A percentile compares a stretch with the other conserved stretches of the same genome.
phyloP scores from a whole-genome alignment of 2,797 vertebrate species.

The Gymnocypris eckloni region DNA sequence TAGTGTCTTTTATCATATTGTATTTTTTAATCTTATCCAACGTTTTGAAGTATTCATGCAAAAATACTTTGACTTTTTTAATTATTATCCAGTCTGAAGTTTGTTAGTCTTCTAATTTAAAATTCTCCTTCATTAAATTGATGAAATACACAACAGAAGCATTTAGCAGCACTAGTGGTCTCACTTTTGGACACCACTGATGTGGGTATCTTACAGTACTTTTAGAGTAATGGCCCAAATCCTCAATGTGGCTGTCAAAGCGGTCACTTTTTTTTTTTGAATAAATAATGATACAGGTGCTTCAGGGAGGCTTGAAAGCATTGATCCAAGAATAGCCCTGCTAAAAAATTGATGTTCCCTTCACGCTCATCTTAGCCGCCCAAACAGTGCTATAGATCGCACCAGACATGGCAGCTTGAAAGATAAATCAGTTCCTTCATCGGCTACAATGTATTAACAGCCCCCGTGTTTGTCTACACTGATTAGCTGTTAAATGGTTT shows the following conservation, averaged over 20 bases:
- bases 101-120: not conserved
- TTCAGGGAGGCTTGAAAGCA: constrained; percentile 82
- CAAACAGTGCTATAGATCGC: constrained; percentile 51
- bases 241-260: constrained; percentile 63
- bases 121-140: not conserved
- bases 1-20: not conserved
- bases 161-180: not conserved
- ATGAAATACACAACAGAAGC: not conserved
- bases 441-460: constrained; percentile 31
- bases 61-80: not conserved
- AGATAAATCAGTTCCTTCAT: constrained; percentile 48
- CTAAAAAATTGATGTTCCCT: constrained; percentile 87
- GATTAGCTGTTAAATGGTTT: constrained; percentile 53
- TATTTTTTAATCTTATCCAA: not conserved
- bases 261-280: constrained; percentile 66
- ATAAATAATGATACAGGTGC: constrained; percentile 86
- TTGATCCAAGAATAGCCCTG: constrained; percentile 85
- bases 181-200: not conserved
- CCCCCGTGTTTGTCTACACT: constrained; percentile 20
- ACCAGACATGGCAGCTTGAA: constrained; percentile 31
- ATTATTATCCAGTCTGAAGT: not conserved
- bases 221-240: constrained; percentile 56
- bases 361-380: constrained; percentile 58
- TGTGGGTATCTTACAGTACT: constrained; percentile 7
- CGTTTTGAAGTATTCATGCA: not conserved